A percentile compares a stretch with the other conserved stretches of the same genome.
Conservation (phyloP, 1,140 invertebrate species). For the Drosophila pectinifera region DNA sequence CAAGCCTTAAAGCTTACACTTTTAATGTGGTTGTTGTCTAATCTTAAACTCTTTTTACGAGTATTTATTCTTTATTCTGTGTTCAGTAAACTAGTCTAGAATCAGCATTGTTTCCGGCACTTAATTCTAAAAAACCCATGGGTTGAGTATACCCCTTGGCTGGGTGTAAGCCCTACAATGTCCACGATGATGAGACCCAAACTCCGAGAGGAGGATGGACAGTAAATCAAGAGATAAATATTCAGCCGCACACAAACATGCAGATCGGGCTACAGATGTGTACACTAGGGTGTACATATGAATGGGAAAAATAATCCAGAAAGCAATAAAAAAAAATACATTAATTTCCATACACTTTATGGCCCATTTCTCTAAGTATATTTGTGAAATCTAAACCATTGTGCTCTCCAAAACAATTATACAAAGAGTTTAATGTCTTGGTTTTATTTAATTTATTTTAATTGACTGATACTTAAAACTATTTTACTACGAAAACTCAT, state of each 20-base stretch:
- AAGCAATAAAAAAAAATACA: neutral
- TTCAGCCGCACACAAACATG: conserved; percentile 23
- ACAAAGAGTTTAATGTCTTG: too few relatives aligned
- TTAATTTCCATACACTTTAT: neutral
- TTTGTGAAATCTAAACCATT: too few relatives aligned
- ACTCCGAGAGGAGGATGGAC: conserved; percentile 23
- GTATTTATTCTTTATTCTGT: conserved; percentile 1
- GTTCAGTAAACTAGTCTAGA: too few relatives aligned
- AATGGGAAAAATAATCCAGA: neutral
- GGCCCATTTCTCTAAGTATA: too few relatives aligned
- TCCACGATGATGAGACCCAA: conserved; percentile 53
- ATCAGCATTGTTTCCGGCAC: neutral
- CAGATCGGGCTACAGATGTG: conserved; percentile 14
- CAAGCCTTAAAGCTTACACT: too few relatives aligned
- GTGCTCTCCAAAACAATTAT: neutral
- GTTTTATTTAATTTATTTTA: neutral
- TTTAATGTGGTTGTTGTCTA: too few relatives aligned
- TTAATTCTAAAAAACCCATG: neutral
- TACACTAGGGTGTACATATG: conserved; percentile 11
- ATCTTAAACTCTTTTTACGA: too few relatives aligned
- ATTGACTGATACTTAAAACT: too few relatives aligned
- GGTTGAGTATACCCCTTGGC: conserved; percentile 7
- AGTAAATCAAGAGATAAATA: conserved; percentile 81
- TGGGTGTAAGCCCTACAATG: conserved; percentile 9
- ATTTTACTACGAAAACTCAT: too few relatives aligned